phyloP scores from a whole-genome alignment of 2,113 vertebrate species.

The Tachysurus fulvidraco region DNA sequence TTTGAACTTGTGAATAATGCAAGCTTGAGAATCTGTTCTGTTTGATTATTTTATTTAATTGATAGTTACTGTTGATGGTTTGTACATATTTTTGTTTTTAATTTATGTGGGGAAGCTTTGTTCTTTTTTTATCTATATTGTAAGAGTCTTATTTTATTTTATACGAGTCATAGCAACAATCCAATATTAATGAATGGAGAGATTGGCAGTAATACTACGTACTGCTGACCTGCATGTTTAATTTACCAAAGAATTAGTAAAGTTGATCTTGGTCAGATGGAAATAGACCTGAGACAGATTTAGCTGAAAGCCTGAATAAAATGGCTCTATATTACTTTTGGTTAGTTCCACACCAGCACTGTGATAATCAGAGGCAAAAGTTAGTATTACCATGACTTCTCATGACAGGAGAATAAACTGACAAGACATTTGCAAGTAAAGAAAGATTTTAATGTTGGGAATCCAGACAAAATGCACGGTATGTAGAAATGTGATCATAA shows the following conservation, averaged over 20 bases:
- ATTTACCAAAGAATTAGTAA: constrained; percentile 43
- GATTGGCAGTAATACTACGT: not conserved
- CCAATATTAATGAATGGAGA: not conserved
- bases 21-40: constrained; percentile 53
- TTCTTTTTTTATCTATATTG: constrained; percentile 44
- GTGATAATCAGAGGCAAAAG: not conserved
- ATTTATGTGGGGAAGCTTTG: constrained; percentile 73
- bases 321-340: not conserved
- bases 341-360: not conserved
- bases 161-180: constrained; percentile 42
- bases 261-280: not conserved
- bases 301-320: not conserved
- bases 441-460: not conserved
- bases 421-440: not conserved
- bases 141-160: constrained; percentile 64
- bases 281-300: not conserved
- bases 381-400: constrained; percentile 7
- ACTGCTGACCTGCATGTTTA: not conserved
- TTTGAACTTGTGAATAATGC: constrained; percentile 64
- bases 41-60: constrained; percentile 68
- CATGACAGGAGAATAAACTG: not conserved
- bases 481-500: not conserved
- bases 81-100: constrained; percentile 74
- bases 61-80: constrained; percentile 56
- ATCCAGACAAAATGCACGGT: not conserved